phyloP scores from a whole-genome alignment of 2,113 vertebrate species.

The Peromyscus californicus region DNA sequence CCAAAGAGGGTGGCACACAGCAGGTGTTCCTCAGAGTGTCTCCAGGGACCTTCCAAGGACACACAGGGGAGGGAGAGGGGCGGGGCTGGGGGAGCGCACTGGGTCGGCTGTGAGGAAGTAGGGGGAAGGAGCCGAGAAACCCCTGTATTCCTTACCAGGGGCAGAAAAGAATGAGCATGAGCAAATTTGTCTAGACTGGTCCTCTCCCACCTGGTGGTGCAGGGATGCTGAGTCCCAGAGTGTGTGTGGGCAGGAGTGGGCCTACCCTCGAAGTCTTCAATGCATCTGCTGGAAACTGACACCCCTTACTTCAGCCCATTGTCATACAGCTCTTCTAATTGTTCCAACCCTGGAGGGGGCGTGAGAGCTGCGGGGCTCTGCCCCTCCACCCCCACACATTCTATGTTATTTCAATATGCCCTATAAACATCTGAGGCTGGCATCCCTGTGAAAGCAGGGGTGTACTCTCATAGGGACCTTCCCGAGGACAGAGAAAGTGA shows the following conservation, averaged over 20 bases:
- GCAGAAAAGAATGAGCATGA: neutral
- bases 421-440: neutral
- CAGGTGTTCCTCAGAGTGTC: neutral
- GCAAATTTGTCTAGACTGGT: neutral
- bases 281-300: neutral
- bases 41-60: conserved; percentile 11
- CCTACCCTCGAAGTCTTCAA: neutral
- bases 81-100: neutral
- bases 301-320: neutral
- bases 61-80: neutral
- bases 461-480: neutral
- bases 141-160: conserved; percentile 31
- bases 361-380: neutral
- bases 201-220: neutral
- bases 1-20: neutral
- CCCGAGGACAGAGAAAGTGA: conserved; percentile 8
- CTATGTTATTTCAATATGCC: neutral
- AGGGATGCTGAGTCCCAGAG: neutral
- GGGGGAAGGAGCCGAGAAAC: conserved; percentile 51
- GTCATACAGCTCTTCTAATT: neutral
- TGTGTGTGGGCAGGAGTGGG: neutral
- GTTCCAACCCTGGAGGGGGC: neutral
- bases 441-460: neutral
- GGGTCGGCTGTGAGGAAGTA: conserved; percentile 47
- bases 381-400: neutral